Evolutionary conservation across 2,888 invertebrate genomes (phyloP).

Genomic region (Lasioglossum figueresi): DNA sequence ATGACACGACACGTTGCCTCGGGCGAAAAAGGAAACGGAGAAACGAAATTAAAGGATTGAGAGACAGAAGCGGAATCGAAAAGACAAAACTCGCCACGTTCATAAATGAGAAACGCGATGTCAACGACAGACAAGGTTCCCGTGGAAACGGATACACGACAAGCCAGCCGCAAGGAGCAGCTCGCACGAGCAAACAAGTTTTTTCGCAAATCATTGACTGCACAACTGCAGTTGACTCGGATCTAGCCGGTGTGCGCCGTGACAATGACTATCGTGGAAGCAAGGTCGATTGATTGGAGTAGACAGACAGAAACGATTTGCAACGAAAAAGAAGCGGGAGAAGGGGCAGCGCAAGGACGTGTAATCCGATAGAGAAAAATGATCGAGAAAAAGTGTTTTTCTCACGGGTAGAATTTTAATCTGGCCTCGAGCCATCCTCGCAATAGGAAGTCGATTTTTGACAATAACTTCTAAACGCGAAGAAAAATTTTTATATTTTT

Average conservation of each 20-base stretch:
- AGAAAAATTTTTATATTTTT: too few relatives aligned
- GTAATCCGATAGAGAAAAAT: neutral
- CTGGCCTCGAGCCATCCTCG: neutral
- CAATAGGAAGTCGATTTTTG: neutral
- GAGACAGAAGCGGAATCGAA: neutral
- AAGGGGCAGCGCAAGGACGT: conserved; percentile 30
- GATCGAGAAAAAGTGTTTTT: conserved; percentile 27
- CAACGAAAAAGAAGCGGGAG: neutral
- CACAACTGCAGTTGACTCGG: conserved; percentile 24
- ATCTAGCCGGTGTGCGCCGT: conserved; percentile 45
- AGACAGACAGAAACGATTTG: conserved; percentile 30
- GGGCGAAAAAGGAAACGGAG: neutral
- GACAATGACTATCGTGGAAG: conserved; percentile 57
- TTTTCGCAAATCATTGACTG: conserved; percentile 50
- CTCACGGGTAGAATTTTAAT: conserved; percentile 17
- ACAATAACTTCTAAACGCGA: too few relatives aligned
- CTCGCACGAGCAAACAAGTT: conserved; percentile 46
- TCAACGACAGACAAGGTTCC: conserved; percentile 41
- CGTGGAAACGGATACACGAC: conserved; percentile 31
- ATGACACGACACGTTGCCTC: neutral
- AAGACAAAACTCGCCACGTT: neutral
- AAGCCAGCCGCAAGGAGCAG: neutral
- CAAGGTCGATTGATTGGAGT: conserved; percentile 59
- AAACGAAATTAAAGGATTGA: neutral
- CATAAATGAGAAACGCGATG: neutral